Percentiles rank a stretch among this genome's conserved stretches.
These are phyloP conservation scores for Pentamera pediparva DNA, from an alignment of 53 echinoderm and acorn worm species.

Conservation along the genomic window DNA sequence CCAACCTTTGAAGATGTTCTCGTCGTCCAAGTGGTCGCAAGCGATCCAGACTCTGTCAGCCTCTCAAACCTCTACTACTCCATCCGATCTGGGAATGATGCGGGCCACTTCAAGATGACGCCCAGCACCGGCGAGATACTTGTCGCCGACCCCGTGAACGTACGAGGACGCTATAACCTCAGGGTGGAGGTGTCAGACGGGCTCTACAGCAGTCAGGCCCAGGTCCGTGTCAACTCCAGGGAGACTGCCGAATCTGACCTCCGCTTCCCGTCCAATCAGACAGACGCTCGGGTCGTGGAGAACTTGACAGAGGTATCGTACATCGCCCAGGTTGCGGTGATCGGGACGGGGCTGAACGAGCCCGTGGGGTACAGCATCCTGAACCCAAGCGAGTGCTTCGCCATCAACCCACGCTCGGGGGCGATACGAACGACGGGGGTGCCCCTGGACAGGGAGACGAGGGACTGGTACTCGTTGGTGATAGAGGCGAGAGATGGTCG, in stretches of 20 bases:
- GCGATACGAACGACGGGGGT: conserved; percentile 72
- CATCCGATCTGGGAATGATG: conserved; percentile 70
- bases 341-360: conserved; percentile 86
- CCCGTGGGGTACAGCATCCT: conserved; percentile 78
- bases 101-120: conserved; percentile 56
- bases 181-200: conserved; percentile 84
- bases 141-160: conserved; percentile 50
- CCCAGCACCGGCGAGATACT: conserved; percentile 53
- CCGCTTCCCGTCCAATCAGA: conserved; percentile 70
- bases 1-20: conserved; percentile 85
- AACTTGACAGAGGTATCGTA: conserved; percentile 66
- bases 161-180: conserved; percentile 59
- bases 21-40: conserved; percentile 58
- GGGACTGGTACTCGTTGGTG: conserved; percentile 73
- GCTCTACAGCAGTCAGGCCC: conserved; percentile 62
- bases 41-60: conserved; percentile 83
- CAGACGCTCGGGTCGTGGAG: conserved; percentile 70
- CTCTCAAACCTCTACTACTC: conserved; percentile 82
- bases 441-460: conserved; percentile 71
- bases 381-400: conserved; percentile 78
- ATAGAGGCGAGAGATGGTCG: conserved; percentile 71
- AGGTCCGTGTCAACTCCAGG: conserved; percentile 52
- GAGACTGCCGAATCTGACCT: conserved; percentile 59
- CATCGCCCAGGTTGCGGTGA: conserved; percentile 71
- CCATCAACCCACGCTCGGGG: conserved; percentile 74